Evolutionary conservation across 2,113 vertebrate genomes (phyloP).

Genomic region (Tachycineta bicolor): DNA sequence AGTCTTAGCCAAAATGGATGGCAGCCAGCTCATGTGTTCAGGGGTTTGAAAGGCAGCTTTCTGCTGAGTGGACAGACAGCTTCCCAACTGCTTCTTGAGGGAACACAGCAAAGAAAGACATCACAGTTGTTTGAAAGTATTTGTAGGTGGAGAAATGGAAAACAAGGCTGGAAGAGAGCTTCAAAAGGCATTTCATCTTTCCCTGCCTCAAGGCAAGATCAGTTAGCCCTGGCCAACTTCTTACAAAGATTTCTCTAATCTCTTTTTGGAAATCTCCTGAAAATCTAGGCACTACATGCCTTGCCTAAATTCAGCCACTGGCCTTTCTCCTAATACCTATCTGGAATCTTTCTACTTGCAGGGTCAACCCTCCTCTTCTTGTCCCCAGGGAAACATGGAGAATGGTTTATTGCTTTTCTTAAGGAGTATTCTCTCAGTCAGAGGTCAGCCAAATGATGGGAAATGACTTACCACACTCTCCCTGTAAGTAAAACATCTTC

Average conservation of each 20-base stretch:
- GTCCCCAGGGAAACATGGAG: accelerated
- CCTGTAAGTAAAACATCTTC: neutral
- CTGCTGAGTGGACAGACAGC: neutral
- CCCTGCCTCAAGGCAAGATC: neutral
- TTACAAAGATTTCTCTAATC: neutral
- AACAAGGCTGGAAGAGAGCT: neutral
- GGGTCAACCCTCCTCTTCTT: neutral
- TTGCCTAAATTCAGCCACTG: neutral
- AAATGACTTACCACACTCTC: neutral
- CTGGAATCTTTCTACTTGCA: neutral
- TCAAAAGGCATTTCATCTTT: neutral
- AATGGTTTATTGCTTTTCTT: neutral
- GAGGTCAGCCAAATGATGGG: neutral
- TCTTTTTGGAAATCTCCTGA: neutral
- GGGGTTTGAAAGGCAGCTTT: neutral
- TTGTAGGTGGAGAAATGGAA: neutral
- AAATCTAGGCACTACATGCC: neutral
- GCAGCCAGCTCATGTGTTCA: neutral
- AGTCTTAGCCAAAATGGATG: neutral
- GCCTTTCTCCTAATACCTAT: neutral
- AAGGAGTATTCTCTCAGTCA: neutral
- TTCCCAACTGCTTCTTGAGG: neutral
- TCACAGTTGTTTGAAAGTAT: neutral
- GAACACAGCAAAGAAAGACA: neutral
- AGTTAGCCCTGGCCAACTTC: neutral